Base-by-base conservation (phyloP, 53 echinoderm and acorn worm genomes). In the Holothuria scabra region DNA sequence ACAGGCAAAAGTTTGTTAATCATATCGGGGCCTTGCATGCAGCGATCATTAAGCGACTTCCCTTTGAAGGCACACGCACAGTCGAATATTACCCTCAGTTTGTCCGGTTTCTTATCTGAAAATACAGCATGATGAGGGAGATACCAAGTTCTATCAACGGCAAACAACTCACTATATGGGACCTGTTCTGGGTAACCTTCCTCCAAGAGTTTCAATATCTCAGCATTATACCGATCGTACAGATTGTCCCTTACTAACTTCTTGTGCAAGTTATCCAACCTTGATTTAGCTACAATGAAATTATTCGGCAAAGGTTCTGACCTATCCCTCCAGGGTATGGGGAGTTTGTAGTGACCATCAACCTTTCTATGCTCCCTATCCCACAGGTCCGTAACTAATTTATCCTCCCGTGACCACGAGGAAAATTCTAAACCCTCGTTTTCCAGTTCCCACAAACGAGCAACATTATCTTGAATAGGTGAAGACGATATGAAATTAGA, bases 101-200 rank as follows among this genome's bases (percentile, higher is more conserved):
- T n/a, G n/a, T n/a, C n/a, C n/a, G n/a, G n/a, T n/a, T n/a, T n/a
- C n/a, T n/a, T n/a, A n/a, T n/a, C n/a, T n/a, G n/a, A n/a, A n/a
- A n/a, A n/a, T n/a, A n/a, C n/a, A n/a, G n/a, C n/a, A n/a, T n/a
- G n/a, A n/a, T n/a, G n/a, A n/a, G n/a, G n/a, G n/a, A 88, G 75
- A 44, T 84, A 88, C 88, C 88, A 88, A 63, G 19, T 65, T 46
- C 88, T 83, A 10, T 84, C 88, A 19, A 25, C 21, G 23, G 28
- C 29, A 22, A 28, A 18, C 61, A 87, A 28, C 41, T 87, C 87
- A 28, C 10, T 2, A 18, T 35, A 14, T n/a, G 88, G 88, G 2
- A 88, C 84, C 11, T 20, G 21, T 18, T 88, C 88, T n/a, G n/a
- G n/a, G n/a, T n/a, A n/a, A n/a, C n/a, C n/a, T n/a, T n/a, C n/a